Base-by-base conservation (phyloP, 2,888 invertebrate genomes). In the Ophion costatus region DNA sequence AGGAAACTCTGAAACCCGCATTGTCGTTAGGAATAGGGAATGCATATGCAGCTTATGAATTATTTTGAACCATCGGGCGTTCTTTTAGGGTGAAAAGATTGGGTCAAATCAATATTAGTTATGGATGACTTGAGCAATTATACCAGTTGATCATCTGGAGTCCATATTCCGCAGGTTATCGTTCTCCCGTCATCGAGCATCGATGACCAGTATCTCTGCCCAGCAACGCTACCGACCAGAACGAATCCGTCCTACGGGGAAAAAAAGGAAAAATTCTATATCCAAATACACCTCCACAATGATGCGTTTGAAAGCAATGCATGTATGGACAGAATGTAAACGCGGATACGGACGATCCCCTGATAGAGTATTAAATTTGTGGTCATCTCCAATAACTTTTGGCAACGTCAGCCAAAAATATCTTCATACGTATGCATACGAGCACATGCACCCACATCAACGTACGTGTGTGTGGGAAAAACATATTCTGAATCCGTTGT, bases 191-290 rank as follows among this genome's bases (percentile, higher is more conserved):
- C 95, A 90, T 99, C 98, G 86, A 99, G 94, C 98, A 98, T 98
- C 69, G 98, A 98, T 0, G 99, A 99, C 99, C 99, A 99, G 94
- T 99, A 99, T 10, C 99, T 95, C 94, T 99, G 99, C 0, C 99
- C 99, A 0, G 98, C 98, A 86, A 99, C 99, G 0, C 98, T 99
- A 0, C 99, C 99, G 61, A 99, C 99, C 89, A 99, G 94, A 10
- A 99, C 99, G 94, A 99, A 99, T 20, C 99, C 99, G 94, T 99
- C 99, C 96, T 98, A 83, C 78, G 64, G 81, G 78, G 56, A 69
- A 22, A 14, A 66, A 29, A 22, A 59, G 14, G 14, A 14, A 14
- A 51, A 51, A 17, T 14, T 51, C 2, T 11, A 51, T 51, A 3
- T 51, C 4, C 51, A 51, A 51, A 17, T 51, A 17, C 17, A 14